phyloP scores from a whole-genome alignment of 2,888 invertebrate species.

The Venusia cambrica region DNA sequence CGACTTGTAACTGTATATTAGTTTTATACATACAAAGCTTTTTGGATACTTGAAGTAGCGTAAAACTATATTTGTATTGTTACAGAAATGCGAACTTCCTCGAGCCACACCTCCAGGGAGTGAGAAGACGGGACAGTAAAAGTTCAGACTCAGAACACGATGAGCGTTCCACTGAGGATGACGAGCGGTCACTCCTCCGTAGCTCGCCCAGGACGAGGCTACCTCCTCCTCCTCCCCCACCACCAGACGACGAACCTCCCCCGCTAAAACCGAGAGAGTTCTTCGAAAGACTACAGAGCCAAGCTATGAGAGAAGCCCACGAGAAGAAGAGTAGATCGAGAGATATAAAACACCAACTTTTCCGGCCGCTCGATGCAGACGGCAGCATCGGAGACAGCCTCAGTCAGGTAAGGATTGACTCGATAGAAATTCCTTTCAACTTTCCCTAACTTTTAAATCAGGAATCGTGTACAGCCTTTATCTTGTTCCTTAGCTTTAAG shows the following conservation, averaged over 20 bases:
- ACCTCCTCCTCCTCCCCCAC: conserved; percentile 69
- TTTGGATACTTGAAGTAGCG: too few species aligned
- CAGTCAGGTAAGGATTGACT: conserved; percentile 62
- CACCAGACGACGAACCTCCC: conserved; percentile 70
- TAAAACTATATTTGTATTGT: conserved; percentile 43
- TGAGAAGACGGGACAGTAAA: conserved; percentile 73
- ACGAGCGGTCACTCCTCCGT: conserved; percentile 67
- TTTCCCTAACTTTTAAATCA: conserved; percentile 41
- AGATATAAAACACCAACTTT: conserved; percentile 57
- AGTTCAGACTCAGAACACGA: conserved; percentile 76
- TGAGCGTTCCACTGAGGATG: conserved; percentile 74
- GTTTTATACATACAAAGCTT: too few species aligned
- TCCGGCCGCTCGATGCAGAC: conserved; percentile 66
- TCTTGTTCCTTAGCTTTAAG: too few species aligned
- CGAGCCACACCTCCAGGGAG: conserved; percentile 86
- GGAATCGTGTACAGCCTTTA: conserved; percentile 40
- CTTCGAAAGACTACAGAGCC: conserved; percentile 71
- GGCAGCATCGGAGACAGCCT: conserved; percentile 74
- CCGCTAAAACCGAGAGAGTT: conserved; percentile 81
- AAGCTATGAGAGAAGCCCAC: conserved; percentile 72
- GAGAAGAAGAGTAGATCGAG: conserved; percentile 56
- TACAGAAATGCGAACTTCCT: conserved; percentile 88
- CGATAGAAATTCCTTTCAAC: conserved; percentile 15
- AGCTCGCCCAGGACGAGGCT: conserved; percentile 69
- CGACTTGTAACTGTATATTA: too few species aligned